Evolutionary conservation across 2,797 vertebrate genomes (phyloP).

Genomic region (Gymnocypris eckloni): DNA sequence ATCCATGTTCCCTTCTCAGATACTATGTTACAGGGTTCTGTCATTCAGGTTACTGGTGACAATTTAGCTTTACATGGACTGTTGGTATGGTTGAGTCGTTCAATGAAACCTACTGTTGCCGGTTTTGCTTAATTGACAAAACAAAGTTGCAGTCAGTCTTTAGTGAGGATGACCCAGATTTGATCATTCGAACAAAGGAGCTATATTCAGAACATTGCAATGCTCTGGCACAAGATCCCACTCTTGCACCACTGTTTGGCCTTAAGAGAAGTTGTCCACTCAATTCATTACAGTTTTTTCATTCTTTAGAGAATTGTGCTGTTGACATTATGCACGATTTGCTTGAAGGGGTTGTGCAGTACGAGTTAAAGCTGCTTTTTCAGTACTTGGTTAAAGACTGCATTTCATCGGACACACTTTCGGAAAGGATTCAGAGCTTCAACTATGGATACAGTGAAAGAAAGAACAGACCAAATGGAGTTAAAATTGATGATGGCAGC

Average conservation of each 20-base stretch:
- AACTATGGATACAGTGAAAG: background rate
- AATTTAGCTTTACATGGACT: slow-evolving; percentile 38
- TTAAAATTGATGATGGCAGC: background rate
- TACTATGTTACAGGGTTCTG: slow-evolving; percentile 25
- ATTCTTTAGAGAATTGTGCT: slow-evolving; percentile 1
- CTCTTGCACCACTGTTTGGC: slow-evolving; percentile 29
- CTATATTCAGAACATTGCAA: slow-evolving; percentile 40
- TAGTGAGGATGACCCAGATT: slow-evolving; percentile 40
- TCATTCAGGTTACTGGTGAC: slow-evolving; percentile 53
- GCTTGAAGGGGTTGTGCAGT: slow-evolving; percentile 1
- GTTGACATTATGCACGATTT: slow-evolving; percentile 9
- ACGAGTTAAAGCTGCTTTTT: background rate
- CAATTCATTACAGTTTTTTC: slow-evolving; percentile 39
- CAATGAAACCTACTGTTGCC: background rate
- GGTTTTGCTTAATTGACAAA: slow-evolving; percentile 38
- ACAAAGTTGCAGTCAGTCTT: slow-evolving; percentile 43
- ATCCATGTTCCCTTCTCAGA: slow-evolving; percentile 5
- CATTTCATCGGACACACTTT: background rate
- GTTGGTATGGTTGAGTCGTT: slow-evolving; percentile 34
- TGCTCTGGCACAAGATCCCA: slow-evolving; percentile 35
- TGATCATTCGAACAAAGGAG: slow-evolving; percentile 39
- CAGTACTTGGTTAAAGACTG: background rate
- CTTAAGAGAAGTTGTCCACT: slow-evolving; percentile 44
- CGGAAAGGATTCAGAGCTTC: background rate
- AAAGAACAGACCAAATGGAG: slow-evolving; percentile 8